Base-by-base conservation (phyloP, 2,797 vertebrate genomes). In the Rhadinocentrus ornatus region DNA sequence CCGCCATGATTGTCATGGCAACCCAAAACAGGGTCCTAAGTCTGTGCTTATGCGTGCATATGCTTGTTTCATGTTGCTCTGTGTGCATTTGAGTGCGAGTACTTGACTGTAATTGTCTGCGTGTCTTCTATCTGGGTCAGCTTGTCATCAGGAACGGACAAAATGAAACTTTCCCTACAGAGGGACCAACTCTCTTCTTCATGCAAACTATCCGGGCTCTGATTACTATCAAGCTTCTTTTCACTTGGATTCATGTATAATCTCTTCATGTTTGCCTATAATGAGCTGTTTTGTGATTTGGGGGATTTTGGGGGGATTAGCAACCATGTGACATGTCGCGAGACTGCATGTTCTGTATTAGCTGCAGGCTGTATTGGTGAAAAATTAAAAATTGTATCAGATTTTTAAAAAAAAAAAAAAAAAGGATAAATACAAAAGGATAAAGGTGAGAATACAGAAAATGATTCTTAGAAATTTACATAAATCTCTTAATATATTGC, bases 1-100 rank as follows among this genome's bases (percentile, higher is more conserved):
- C 67, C 34, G 71, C 58, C 58, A 50, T 72, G 70, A 76, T 83
- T 41, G 69, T 59, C 84, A 84, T 78, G 75, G 88, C 69, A 85
- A 91, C 89, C 69, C 54, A 58, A 66, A 53, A 57, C 78, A 61
- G 24, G 44, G 44, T 32, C 61, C 32, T 9, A 8, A n/a, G 62
- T 58, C 48, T 63, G 66, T 12, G 39, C 75, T 62, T 80, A 34
- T 72, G 55, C 26, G 60, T 54, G 6, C 27, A 44, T 64, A 44
- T 44, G 41, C 41, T 73, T 58, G 41, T 22, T 61, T 66, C 1
- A 54, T 55, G 64, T 12, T 32, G 41, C 54, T 50, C 18, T 56
- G 65, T 52, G 56, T 27, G 59, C 3, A 18, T 54, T 57, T 48
- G 48, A 24, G 12, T 56, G 53, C 1, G 4, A 66, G 59, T 29